phyloP scores from a whole-genome alignment of 2,888 invertebrate genomes.

The Agrilus cyanescens region DNA sequence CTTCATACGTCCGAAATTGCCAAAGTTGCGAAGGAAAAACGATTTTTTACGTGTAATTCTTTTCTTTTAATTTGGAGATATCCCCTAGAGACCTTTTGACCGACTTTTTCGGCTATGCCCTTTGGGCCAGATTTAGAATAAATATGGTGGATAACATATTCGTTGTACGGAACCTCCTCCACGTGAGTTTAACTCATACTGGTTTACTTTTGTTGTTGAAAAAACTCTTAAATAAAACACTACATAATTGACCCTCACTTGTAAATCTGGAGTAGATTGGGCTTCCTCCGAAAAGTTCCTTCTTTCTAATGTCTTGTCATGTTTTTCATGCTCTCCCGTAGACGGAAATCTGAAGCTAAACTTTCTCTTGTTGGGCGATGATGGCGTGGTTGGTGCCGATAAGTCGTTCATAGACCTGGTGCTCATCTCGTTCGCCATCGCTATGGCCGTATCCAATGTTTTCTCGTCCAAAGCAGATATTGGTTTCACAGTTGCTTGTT shows the following conservation, averaged over 20 bases:
- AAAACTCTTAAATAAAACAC: not conserved
- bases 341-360: conserved; percentile 67
- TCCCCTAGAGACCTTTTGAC: too few species aligned
- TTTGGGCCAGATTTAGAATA: too few species aligned
- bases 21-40: too few species aligned
- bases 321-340: conserved; percentile 27
- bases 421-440: conserved; percentile 85
- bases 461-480: conserved; percentile 89
- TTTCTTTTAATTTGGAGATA: too few species aligned
- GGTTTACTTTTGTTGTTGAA: too few species aligned
- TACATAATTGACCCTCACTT: conserved; percentile 45
- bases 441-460: conserved; percentile 84
- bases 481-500: conserved; percentile 61
- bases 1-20: too few species aligned
- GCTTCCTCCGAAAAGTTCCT: conserved; percentile 87
- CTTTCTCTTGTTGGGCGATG: conserved; percentile 59
- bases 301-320: conserved; percentile 51
- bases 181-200: too few species aligned
- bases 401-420: conserved; percentile 56
- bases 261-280: conserved; percentile 73
- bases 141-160: too few species aligned
- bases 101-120: too few species aligned
- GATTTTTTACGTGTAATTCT: too few species aligned
- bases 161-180: too few species aligned
- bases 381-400: conserved; percentile 41